A percentile compares a stretch with the other conserved stretches of the same genome.
Evolutionary conservation across 1,140 invertebrate species (phyloP).

Genomic region (Drosophila littoralis): DNA sequence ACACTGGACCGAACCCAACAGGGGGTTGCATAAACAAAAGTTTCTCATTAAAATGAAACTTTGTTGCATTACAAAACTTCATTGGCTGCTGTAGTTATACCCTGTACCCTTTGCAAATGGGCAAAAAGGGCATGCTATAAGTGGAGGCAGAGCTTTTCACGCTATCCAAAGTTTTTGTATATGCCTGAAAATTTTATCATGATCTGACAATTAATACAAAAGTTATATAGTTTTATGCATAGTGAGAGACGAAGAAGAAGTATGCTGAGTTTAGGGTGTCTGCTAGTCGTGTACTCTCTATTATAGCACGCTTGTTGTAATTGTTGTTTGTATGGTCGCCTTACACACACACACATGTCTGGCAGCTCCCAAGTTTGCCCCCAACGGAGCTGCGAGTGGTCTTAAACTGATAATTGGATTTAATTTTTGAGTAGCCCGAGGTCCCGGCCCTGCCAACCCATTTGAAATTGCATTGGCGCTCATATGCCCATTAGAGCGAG

Average conservation of each 20-base stretch:
- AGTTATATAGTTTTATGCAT: no score
- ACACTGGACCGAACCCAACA: slow-evolving; percentile 21
- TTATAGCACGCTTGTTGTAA: slow-evolving; percentile 11
- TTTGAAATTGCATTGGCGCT: slow-evolving; percentile 60
- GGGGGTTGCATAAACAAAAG: slow-evolving; percentile 69
- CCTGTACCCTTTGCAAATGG: background rate
- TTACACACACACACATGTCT: slow-evolving; percentile 33
- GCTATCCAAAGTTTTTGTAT: no score
- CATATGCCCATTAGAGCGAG: slow-evolving; percentile 32
- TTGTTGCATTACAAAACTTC: slow-evolving; percentile 73
- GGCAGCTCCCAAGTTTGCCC: slow-evolving; percentile 31
- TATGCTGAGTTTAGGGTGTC: background rate
- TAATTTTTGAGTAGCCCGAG: slow-evolving; percentile 76
- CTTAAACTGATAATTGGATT: slow-evolving; percentile 83
- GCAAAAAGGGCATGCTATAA: background rate
- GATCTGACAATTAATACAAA: no score
- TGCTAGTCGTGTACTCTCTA: background rate
- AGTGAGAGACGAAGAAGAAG: no score
- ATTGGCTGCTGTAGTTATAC: slow-evolving; percentile 32
- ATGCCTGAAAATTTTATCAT: no score
- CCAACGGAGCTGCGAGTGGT: slow-evolving; percentile 63
- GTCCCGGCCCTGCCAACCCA: slow-evolving; percentile 37
- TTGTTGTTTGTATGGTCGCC: slow-evolving; percentile 34
- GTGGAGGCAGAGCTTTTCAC: background rate
- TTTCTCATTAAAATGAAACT: slow-evolving; percentile 81